Evolutionary conservation across 2,888 invertebrate genomes (phyloP).

Genomic region (Brachyopa scutellaris): DNA sequence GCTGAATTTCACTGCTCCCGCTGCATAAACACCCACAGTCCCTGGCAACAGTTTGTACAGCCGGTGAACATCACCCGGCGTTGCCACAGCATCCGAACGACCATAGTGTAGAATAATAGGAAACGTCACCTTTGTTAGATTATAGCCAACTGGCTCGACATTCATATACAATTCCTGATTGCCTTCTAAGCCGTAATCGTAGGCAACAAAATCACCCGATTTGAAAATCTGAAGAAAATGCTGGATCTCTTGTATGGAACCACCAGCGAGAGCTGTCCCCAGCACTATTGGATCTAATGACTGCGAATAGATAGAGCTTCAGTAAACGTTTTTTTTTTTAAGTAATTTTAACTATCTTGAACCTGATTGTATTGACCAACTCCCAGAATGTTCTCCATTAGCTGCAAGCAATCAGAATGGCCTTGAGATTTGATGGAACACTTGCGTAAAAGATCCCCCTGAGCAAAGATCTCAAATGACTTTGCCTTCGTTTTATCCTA

Average conservation of each 20-base stretch:
- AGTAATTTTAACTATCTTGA: too few species aligned
- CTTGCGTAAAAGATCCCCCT: slow-evolving; percentile 56
- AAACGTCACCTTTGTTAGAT: slow-evolving; percentile 75
- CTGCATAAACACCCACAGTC: slow-evolving; percentile 76
- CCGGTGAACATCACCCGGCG: slow-evolving; percentile 76
- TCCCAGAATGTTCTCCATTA: slow-evolving; percentile 41
- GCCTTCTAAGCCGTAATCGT: slow-evolving; percentile 76
- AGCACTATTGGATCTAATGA: slow-evolving; percentile 76
- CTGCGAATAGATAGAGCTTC: too few species aligned
- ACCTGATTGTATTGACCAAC: slow-evolving; percentile 52
- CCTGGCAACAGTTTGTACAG: slow-evolving; percentile 76
- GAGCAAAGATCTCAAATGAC: slow-evolving; percentile 65
- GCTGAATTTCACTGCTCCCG: slow-evolving; percentile 76
- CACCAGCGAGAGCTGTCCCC: slow-evolving; percentile 77
- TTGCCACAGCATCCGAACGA: slow-evolving; percentile 78
- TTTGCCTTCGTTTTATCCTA: slow-evolving; percentile 65
- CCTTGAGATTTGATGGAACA: slow-evolving; percentile 65
- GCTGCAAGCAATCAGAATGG: slow-evolving; percentile 18
- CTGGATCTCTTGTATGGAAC: slow-evolving; percentile 76
- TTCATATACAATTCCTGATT: slow-evolving; percentile 75
- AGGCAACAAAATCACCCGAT: slow-evolving; percentile 79
- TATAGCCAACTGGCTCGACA: slow-evolving; percentile 76
- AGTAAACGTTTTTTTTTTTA: too few species aligned
- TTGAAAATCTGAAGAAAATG: slow-evolving; percentile 78
- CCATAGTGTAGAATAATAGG: slow-evolving; percentile 78